Conservation (phyloP, 1,140 invertebrate genomes). For the Theocolax elegans region DNA sequence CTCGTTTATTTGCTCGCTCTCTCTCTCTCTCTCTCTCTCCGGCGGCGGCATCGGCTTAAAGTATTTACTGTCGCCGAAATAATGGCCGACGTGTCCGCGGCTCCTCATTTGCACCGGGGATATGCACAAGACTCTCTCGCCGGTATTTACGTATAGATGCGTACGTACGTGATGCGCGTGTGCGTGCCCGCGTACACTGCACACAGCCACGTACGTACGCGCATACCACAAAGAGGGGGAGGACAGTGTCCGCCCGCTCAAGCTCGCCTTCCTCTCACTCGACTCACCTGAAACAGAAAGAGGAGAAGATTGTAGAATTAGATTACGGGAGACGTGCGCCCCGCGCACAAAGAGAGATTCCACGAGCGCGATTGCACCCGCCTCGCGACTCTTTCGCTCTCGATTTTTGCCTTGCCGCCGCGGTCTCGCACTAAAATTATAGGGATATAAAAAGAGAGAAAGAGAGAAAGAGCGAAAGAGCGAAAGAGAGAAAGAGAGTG, state of each 20-base stretch:
- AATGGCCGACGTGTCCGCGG: constrained; percentile 46
- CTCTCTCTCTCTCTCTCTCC: constrained; percentile 44
- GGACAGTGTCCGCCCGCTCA: too few species aligned
- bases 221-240: too few species aligned
- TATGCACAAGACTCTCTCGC: background rate
- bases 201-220: too few species aligned
- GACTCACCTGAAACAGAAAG: constrained; percentile 11
- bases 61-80: constrained; percentile 60
- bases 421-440: background rate
- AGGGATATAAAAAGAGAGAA: background rate
- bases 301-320: constrained; percentile 12
- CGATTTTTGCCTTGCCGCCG: background rate
- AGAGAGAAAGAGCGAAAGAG: background rate
- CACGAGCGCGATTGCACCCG: background rate
- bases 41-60: constrained; percentile 55
- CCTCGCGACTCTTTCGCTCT: constrained; percentile 6
- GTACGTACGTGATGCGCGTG: too few species aligned
- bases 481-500: background rate
- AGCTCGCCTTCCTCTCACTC: too few species aligned
- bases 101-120: constrained; percentile 35
- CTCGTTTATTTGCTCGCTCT: constrained; percentile 14
- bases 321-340: background rate
- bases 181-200: too few species aligned
- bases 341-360: background rate
- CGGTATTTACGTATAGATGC: too few species aligned